Percentiles rank a stretch among this genome's conserved stretches.
Evolutionary conservation across 2,888 invertebrate genomes (phyloP).

Genomic region (Cataglyphis altisquamis): DNA sequence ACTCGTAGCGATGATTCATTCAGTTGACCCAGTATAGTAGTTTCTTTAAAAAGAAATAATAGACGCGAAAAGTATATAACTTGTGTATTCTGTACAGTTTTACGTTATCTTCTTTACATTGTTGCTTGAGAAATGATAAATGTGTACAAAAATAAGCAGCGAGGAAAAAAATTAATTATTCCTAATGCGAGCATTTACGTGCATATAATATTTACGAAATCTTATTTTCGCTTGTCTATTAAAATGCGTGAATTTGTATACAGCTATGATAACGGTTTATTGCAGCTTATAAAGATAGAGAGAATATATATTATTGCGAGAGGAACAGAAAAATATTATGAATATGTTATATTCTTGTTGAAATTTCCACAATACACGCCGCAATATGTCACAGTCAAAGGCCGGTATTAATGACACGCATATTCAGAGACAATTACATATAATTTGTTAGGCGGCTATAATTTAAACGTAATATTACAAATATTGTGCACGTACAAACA

Average conservation of each 20-base stretch:
- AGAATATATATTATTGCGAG: constrained; percentile 33
- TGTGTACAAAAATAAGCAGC: neutral
- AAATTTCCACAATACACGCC: constrained; percentile 10
- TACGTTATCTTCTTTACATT: neutral
- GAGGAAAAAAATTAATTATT: neutral
- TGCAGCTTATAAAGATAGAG: constrained; percentile 27
- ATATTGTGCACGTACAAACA: constrained; percentile 28
- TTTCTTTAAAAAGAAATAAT: neutral
- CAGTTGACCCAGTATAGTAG: neutral
- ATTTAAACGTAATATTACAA: constrained; percentile 42
- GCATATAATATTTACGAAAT: constrained; percentile 18
- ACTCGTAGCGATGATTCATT: neutral
- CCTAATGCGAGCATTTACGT: neutral
- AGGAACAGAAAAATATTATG: constrained; percentile 18
- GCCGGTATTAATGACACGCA: constrained; percentile 35
- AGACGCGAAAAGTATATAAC: neutral
- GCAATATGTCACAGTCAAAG: constrained; percentile 31
- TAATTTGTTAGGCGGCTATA: constrained; percentile 43
- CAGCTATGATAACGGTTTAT: constrained; percentile 10
- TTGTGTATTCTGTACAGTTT: neutral
- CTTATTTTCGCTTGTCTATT: constrained; percentile 27
- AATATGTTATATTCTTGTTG: constrained; percentile 33
- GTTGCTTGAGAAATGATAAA: neutral
- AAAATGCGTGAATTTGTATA: constrained; percentile 16
- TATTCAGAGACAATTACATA: constrained; percentile 40